Conservation (phyloP, 2,888 invertebrate species). For the Drosophila neotestacea region DNA sequence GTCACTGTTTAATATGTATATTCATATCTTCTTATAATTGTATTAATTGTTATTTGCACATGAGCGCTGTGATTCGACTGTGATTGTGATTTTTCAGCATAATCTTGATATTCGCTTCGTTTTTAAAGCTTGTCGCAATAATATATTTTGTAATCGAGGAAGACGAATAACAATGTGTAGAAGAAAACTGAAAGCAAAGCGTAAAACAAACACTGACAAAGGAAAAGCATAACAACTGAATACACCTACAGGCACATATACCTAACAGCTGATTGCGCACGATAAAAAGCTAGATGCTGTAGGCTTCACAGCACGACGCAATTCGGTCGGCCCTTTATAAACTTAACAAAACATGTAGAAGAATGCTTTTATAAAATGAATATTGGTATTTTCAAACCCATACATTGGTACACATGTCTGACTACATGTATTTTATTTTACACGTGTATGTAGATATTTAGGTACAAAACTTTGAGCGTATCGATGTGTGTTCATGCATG, state of each 20-base stretch:
- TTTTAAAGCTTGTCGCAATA: slow-evolving; percentile 25
- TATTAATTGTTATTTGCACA: not conserved
- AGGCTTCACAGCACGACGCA: not conserved
- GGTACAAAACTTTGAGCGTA: no score
- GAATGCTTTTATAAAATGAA: not conserved
- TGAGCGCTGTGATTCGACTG: slow-evolving; percentile 3
- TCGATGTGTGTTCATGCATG: no score
- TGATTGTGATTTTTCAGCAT: slow-evolving; percentile 5
- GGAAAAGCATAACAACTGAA: slow-evolving; percentile 14
- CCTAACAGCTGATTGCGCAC: slow-evolving; percentile 40
- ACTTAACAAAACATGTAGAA: slow-evolving; percentile 10
- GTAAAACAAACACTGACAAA: slow-evolving; percentile 21
- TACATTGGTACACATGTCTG: no score
- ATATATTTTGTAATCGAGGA: slow-evolving; percentile 35
- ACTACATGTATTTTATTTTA: no score
- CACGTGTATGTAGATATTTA: no score
- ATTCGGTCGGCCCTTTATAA: slow-evolving; percentile 1
- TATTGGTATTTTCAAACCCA: no score
- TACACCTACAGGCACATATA: slow-evolving; percentile 8
- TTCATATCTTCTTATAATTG: not conserved
- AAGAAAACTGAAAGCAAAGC: slow-evolving; percentile 25
- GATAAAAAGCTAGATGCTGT: slow-evolving; percentile 48
- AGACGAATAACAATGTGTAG: slow-evolving; percentile 25
- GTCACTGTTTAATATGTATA: not conserved
- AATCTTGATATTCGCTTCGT: slow-evolving; percentile 16